phyloP scores from a whole-genome alignment of 2,113 vertebrate genomes.

The Sylvia atricapilla region DNA sequence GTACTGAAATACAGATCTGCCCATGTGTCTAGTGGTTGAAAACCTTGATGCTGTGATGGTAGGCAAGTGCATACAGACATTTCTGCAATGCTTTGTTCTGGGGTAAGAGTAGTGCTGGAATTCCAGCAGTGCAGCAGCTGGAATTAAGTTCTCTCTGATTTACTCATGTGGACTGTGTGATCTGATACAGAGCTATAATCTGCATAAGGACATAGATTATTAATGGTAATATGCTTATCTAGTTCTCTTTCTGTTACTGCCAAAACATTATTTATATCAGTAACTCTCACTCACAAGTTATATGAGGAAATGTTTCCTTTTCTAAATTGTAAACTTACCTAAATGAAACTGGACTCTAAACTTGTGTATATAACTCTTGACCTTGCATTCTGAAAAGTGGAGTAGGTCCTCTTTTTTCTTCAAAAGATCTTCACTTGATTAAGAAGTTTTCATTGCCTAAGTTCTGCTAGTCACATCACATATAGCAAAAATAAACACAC shows the following conservation, averaged over 20 bases:
- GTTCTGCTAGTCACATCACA: conserved; percentile 33
- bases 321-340: conserved; percentile 14
- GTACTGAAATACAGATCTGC: not conserved
- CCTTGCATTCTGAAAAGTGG: conserved; percentile 26
- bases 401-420: not conserved
- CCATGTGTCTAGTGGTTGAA: not conserved
- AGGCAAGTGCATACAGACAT: not conserved
- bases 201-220: not conserved
- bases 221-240: not conserved
- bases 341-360: conserved; percentile 12
- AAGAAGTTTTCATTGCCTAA: conserved; percentile 42
- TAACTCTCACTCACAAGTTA: conserved; percentile 1
- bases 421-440: conserved; percentile 30
- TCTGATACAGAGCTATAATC: not conserved
- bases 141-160: not conserved
- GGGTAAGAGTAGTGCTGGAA: not conserved
- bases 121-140: not conserved
- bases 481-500: conserved; percentile 44
- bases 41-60: not conserved
- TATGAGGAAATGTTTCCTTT: conserved; percentile 28
- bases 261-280: not conserved
- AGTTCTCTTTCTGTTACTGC: not conserved
- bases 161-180: not conserved
- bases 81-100: not conserved
- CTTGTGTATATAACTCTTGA: conserved; percentile 38